These are phyloP conservation scores for Bombus difficillimus DNA, from an alignment of 1,140 invertebrate genomes.

Conservation along the genomic window DNA sequence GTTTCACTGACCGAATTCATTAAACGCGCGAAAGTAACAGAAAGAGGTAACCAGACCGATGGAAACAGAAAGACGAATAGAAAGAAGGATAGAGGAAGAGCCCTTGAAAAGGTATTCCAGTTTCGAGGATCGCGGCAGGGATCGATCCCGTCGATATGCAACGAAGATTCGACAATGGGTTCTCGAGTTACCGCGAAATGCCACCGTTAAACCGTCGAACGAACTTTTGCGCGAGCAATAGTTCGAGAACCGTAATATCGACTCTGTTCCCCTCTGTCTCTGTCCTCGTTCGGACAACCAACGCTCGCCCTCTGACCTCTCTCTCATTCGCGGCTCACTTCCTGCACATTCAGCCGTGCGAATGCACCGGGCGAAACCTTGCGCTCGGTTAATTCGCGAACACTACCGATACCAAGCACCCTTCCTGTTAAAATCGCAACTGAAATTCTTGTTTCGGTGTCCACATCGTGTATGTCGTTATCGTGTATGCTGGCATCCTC, in stretches of 20 bases:
- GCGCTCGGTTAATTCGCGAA: slow-evolving; percentile 55
- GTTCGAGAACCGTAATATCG: slow-evolving; percentile 53
- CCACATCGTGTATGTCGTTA: slow-evolving; percentile 11
- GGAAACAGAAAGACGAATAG: neutral
- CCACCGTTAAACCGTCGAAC: slow-evolving; percentile 42
- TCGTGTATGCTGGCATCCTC: neutral
- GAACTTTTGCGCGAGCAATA: slow-evolving; percentile 47
- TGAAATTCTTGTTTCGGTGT: slow-evolving; percentile 36
- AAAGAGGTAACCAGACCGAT: neutral
- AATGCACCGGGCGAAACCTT: slow-evolving; percentile 48
- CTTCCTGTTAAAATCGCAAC: slow-evolving; percentile 32
- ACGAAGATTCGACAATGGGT: slow-evolving; percentile 45
- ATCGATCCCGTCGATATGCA: slow-evolving; percentile 45
- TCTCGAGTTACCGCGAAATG: slow-evolving; percentile 45
- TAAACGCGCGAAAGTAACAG: slow-evolving; percentile 17
- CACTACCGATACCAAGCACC: slow-evolving; percentile 24
- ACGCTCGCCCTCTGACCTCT: neutral
- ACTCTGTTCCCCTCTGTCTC: slow-evolving; percentile 9
- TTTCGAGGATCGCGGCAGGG: slow-evolving; percentile 22
- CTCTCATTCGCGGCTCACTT: slow-evolving; percentile 33
- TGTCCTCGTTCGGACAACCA: neutral
- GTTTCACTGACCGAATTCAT: slow-evolving; percentile 17
- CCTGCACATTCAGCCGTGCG: slow-evolving; percentile 49
- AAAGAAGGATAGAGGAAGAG: neutral
- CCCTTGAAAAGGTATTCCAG: slow-evolving; percentile 28